Conservation (phyloP, 2,113 vertebrate genomes). For the Xiphorhynchus elegans region DNA sequence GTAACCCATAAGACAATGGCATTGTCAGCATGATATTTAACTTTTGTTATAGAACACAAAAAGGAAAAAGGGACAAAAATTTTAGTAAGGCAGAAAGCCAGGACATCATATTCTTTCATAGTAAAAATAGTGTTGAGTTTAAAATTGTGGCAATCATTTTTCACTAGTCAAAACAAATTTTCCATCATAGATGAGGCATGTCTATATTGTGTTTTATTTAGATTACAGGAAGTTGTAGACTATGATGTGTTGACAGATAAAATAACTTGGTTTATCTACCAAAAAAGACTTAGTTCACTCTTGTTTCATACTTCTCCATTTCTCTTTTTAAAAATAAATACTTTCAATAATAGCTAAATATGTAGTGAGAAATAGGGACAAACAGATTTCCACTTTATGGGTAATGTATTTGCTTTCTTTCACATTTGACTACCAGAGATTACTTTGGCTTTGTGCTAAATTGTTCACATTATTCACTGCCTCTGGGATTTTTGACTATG, state of each 20-base stretch:
- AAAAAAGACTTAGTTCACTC: not conserved
- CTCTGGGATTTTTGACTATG: not conserved
- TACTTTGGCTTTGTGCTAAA: not conserved
- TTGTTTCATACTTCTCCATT: not conserved
- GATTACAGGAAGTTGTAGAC: not conserved
- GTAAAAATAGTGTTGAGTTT: not conserved
- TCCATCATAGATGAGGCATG: not conserved
- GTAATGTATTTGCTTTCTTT: not conserved
- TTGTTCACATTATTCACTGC: not conserved
- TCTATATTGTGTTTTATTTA: not conserved
- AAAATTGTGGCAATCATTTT: not conserved
- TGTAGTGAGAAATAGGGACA: not conserved
- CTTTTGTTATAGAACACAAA: not conserved
- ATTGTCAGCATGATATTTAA: not conserved
- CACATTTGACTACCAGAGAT: not conserved
- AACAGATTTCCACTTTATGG: not conserved
- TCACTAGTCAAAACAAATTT: not conserved
- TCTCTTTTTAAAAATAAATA: not conserved
- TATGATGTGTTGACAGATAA: not conserved
- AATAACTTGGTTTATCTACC: not conserved
- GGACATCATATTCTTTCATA: not conserved
- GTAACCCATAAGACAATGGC: not conserved
- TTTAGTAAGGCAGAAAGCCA: not conserved
- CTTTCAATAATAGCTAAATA: not conserved
- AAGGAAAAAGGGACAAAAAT: not conserved